Base-by-base conservation (phyloP, 2,888 invertebrate genomes). In the Priocnemis perturbator region DNA sequence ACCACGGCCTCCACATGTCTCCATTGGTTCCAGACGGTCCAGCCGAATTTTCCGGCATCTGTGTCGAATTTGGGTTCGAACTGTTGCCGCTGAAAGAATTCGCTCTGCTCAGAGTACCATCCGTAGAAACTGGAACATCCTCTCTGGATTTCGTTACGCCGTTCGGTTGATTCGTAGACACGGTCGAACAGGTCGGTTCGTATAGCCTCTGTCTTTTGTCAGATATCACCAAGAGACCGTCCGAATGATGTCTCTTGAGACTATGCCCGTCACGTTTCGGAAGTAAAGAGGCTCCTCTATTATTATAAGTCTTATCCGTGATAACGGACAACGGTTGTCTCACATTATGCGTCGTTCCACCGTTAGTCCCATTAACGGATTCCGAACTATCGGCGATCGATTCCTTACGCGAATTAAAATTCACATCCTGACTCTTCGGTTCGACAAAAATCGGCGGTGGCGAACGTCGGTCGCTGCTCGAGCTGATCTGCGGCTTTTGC, bases 1-100 rank as follows among this genome's bases (percentile, higher is more conserved):
- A 92, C 92, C 92, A 92, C 0, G 92, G 92, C 64, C 92, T 89
- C 92, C 92, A 92, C 90, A 92, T 92, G 75, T 91, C 91, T 23
- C 89, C 88, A 62, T 90, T 90, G 2, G 87, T 85, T 50, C 82
- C 79, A 4, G 85, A 77, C 30, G 85, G 71, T 48, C 81, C 77
- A 14, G 84, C 83, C 19, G 79, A 77, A 37, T 71, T 80, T 14
- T 77, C 74, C 59, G 69, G 59, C 23, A 80, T 63, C 50, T 69
- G 65, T 3, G 71, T 63, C 58, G 76, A 26, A 75, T 77, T 77
- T 52, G 52, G 60, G 67, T 78, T 82, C 11, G 71, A 59, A 45
- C 45, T 57, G 75, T 76, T 11, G 4, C 26, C 37, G 21, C 68
- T 11, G 11, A 37, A 37, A 37, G 37, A 37, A 37, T 37, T 76